Evolutionary conservation across 2,888 invertebrate species (phyloP).

Genomic region (Eremobia ochroleuca): DNA sequence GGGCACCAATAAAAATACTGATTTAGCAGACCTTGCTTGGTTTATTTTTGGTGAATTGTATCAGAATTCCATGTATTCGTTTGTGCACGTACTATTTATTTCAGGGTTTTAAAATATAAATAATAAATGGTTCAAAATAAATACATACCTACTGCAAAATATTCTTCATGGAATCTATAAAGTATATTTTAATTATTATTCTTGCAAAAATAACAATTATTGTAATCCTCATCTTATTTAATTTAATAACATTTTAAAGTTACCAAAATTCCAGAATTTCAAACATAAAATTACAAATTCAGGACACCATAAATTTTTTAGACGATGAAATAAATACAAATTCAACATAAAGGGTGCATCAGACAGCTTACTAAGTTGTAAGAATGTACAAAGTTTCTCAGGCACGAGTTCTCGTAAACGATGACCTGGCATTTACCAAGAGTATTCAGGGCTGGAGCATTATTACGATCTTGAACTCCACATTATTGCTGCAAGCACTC

Average conservation of each 20-base stretch:
- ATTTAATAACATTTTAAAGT: neutral
- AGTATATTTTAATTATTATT: neutral
- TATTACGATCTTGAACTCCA: conserved; percentile 35
- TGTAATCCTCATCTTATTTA: neutral
- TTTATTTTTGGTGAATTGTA: conserved; percentile 20
- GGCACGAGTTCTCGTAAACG: conserved; percentile 15
- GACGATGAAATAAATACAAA: conserved; percentile 16
- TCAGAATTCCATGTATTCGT: conserved; percentile 13
- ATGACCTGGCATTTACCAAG: conserved; percentile 48
- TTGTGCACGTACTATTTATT: conserved; percentile 23
- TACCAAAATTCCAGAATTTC: neutral
- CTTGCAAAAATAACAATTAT: neutral
- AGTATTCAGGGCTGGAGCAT: conserved; percentile 23
- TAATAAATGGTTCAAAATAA: neutral
- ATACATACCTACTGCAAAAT: neutral
- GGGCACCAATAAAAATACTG: conserved; percentile 41
- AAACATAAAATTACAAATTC: neutral
- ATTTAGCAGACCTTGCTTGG: conserved; percentile 9
- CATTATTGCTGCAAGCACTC: conserved; percentile 43
- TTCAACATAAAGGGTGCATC: conserved; percentile 40
- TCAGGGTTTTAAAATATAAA: no score
- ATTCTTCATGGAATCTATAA: neutral
- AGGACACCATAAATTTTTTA: neutral
- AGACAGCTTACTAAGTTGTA: conserved; percentile 34
- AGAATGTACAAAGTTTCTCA: conserved; percentile 42